Conservation (phyloP, 2,888 invertebrate species). For the Sesia apiformis region DNA sequence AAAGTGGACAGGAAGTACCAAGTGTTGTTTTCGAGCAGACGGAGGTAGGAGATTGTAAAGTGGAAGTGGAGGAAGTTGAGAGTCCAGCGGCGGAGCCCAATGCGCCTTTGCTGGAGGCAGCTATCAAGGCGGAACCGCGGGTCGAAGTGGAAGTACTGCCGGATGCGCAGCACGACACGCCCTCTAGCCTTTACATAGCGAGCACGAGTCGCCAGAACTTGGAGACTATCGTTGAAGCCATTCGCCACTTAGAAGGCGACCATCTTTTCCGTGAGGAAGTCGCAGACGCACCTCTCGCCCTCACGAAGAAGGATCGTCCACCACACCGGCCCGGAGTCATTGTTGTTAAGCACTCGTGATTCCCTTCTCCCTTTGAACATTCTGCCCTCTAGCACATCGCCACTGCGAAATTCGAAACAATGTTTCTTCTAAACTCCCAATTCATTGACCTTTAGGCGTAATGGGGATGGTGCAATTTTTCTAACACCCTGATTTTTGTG, state of each 20-base stretch:
- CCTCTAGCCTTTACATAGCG: conserved; percentile 60
- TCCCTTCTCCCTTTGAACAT: conserved; percentile 17
- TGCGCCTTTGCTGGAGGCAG: conserved; percentile 85
- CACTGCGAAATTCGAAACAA: too few species aligned
- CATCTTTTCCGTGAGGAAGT: conserved; percentile 90
- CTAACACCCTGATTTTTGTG: too few species aligned
- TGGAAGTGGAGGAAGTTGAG: conserved; percentile 45
- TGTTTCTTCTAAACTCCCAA: too few species aligned
- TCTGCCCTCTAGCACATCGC: too few species aligned
- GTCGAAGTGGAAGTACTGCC: conserved; percentile 83
- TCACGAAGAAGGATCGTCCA: conserved; percentile 70
- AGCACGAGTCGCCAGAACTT: conserved; percentile 92
- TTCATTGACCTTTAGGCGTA: too few species aligned
- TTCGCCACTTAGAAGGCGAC: conserved; percentile 97
- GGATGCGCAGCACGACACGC: conserved; percentile 54
- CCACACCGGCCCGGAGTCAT: conserved; percentile 87
- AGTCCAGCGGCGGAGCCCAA: conserved; percentile 21
- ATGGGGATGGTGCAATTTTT: too few species aligned
- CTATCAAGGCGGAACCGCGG: conserved; percentile 91
- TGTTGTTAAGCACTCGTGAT: conserved; percentile 90
- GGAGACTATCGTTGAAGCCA: conserved; percentile 98
- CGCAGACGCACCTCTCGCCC: conserved; percentile 75
- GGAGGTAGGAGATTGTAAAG: conserved; percentile 42
- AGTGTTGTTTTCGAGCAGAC: conserved; percentile 46
- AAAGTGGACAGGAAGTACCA: conserved; percentile 47